Base-by-base conservation (phyloP, 2,888 invertebrate species). In the Xestia ashworthii region DNA sequence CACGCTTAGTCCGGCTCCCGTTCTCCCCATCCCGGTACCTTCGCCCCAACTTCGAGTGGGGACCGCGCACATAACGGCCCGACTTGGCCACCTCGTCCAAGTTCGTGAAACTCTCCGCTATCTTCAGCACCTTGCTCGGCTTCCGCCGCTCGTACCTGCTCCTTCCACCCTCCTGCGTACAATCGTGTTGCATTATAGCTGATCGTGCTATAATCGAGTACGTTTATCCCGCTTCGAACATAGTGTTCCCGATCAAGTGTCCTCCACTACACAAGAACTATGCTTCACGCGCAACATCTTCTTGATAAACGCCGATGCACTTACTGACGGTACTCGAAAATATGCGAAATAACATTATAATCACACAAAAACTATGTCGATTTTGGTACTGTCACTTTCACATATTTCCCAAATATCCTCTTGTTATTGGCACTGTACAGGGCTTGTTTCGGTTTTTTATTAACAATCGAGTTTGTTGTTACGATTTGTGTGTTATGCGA, bases 131-230 rank as follows among this genome's bases (percentile, higher is more conserved):
- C 90, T 97, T 97, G 80, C 96, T 95, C 74, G 96, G 96, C 94
- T 94, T 95, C 90, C 96, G 95, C 93, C 95, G 93, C 93, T 95
- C 95, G 92, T 93, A 94, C 93, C 93, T 95, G 91, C 94, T 95
- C 93, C 93, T 95, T 89, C 92, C 91, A 87, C 92, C 93, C 89
- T 95, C 95, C 89, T 85, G 87, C 85, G 92, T 87, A 91, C 92
- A 94, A 90, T 96, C 96, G 93, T 95, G 94, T 96, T 96, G 96
- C 96, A 96, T 96, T 95, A 95, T 96, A 95, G 93, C 93, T 94
- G 94, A 90, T 93, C 90, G 90, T 92, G 90, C 92, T 88, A 82
- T 86, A 87, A 81, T 82, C 83, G 77, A 88, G 80, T 85, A 86
- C 86, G 91, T 92, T 93, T 94, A 96, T 92, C 96, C 96, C 88